Base-by-base conservation (phyloP, 2,888 invertebrate species). In the Chaetogeoica ovagalla region DNA sequence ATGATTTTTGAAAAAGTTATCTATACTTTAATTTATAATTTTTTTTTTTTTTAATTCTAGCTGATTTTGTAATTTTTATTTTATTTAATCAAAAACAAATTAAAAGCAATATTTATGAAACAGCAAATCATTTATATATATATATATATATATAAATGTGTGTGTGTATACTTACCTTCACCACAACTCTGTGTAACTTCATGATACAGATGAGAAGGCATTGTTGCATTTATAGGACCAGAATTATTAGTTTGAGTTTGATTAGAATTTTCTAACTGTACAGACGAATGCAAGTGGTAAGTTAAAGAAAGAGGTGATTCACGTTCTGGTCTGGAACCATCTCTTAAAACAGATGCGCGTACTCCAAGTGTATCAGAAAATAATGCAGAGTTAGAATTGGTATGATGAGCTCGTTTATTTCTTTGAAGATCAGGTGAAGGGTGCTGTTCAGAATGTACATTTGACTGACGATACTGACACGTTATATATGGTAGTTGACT, bases 331-430 rank as follows among this genome's bases (percentile, higher is more conserved):
- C 83, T 83, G 86, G 85, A 88, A 59, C 90, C 90, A 85, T 92
- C 92, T 81, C 92, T 87, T 84, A 92, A 85, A 23, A 92, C 92
- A 82, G 91, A 91, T 68, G 91, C 91, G 83, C 91, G 88, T 81
- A 88, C 86, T 23, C 77, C 76, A 43, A 71, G 71, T 57, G 79
- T 79, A 71, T 79, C 79, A 0, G 70, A 91, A 91, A 82, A 91
- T 90, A 71, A 90, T 90, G 83, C 91, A 88, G 82, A 88, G 86
- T 70, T 79, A 52, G 57, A 59, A 30, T 57, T 71, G 23, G 55
- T 79, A 60, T 69, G 76, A 48, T 71, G 79, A 3, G 43, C 21
- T 55, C 71, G 62, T 79, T 65, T 79, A 57, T 71, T 79, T 71
- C 63, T 79, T 65, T 79, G 70, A 11, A 71, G 19, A 23, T 79